Evolutionary conservation across 2,113 vertebrate species (phyloP).

Genomic region (Chloropsis hardwickii): DNA sequence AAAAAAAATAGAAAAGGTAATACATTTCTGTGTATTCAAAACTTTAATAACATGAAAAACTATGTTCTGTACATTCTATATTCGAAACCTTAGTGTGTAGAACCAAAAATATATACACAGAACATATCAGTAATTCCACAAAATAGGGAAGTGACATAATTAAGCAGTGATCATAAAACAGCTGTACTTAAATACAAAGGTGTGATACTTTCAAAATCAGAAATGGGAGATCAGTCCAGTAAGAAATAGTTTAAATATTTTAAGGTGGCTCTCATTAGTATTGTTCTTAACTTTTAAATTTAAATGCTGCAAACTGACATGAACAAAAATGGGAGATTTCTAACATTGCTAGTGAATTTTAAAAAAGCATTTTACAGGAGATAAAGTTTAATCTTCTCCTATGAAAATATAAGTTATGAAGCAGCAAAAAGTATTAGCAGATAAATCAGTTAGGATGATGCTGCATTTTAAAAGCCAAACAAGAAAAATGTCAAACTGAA

Average conservation of each 20-base stretch:
- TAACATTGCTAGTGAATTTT: neutral
- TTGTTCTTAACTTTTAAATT: neutral
- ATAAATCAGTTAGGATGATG: neutral
- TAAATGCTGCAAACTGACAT: neutral
- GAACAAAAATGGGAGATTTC: neutral
- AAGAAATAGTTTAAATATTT: neutral
- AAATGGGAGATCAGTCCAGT: neutral
- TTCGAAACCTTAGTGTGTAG: neutral
- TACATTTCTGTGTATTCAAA: neutral
- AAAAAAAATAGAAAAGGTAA: slow-evolving; percentile 11
- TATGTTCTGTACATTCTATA: neutral
- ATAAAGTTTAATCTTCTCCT: neutral
- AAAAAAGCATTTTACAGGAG: neutral
- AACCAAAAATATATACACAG: neutral
- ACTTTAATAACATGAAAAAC: neutral
- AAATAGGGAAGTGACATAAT: neutral
- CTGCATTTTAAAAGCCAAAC: neutral
- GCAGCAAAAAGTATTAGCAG: neutral
- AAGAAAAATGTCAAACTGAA: neutral
- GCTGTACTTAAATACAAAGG: neutral
- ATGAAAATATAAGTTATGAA: neutral
- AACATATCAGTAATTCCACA: neutral
- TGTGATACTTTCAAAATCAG: neutral
- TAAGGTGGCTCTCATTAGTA: neutral
- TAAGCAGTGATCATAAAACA: neutral